Percentiles rank a stretch among this genome's conserved stretches.
Evolutionary conservation across 2,113 vertebrate species (phyloP).

Genomic region (Pionites leucogaster): DNA sequence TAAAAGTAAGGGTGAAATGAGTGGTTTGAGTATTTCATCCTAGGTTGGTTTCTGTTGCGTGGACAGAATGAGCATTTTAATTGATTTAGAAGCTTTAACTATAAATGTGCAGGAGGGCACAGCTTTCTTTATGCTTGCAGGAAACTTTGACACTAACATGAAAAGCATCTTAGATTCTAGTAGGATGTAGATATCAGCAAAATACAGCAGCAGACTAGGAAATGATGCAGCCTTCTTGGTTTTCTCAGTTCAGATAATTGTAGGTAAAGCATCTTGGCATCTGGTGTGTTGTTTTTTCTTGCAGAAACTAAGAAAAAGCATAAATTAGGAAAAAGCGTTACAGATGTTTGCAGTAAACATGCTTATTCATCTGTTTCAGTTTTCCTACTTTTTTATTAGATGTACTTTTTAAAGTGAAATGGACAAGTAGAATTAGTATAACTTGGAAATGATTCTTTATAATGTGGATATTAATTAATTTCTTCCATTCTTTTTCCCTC

Average conservation of each 20-base stretch:
- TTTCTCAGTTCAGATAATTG: background rate
- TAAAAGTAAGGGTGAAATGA: background rate
- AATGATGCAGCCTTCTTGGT: background rate
- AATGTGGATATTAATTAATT: slow-evolving; percentile 43
- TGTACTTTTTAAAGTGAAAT: slow-evolving; percentile 8
- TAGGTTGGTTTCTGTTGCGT: background rate
- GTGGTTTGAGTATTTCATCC: background rate
- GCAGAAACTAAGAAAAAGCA: background rate
- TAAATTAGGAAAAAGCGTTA: background rate
- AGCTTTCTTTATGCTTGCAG: background rate
- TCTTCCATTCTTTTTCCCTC: slow-evolving; percentile 43
- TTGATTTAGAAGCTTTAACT: background rate
- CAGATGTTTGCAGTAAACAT: slow-evolving; percentile 60
- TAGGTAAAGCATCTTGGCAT: background rate
- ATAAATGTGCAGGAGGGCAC: background rate
- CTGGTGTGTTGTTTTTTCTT: background rate
- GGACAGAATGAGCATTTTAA: slow-evolving; percentile 68
- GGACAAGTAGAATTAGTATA: slow-evolving; percentile 3
- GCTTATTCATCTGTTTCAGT: slow-evolving; percentile 46
- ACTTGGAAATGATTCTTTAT: background rate
- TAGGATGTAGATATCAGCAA: background rate
- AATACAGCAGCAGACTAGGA: background rate
- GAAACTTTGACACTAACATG: background rate
- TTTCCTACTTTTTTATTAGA: slow-evolving; percentile 28
- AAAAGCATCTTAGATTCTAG: background rate